phyloP scores from a whole-genome alignment of 1,140 invertebrate genomes.

The Heliothis virescens region DNA sequence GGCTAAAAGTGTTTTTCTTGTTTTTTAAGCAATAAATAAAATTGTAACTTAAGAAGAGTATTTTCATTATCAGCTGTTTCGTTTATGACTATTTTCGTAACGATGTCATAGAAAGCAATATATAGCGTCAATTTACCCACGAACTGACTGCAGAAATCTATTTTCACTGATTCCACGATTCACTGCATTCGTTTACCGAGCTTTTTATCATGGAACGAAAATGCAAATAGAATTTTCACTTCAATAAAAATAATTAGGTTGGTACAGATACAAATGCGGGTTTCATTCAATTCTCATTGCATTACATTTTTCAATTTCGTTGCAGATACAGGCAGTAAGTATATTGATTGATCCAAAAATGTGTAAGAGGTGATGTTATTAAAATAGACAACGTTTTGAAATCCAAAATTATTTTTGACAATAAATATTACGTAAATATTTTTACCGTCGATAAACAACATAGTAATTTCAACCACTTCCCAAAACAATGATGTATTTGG shows the following conservation, averaged over 20 bases:
- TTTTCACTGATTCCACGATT: not conserved
- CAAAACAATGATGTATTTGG: too few relatives aligned
- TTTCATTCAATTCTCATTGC: constrained; percentile 8
- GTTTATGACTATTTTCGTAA: not conserved
- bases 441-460: too few relatives aligned
- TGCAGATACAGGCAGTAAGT: not conserved
- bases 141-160: not conserved
- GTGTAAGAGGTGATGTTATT: too few relatives aligned
- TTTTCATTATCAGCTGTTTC: too few relatives aligned
- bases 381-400: too few relatives aligned
- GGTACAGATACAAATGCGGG: constrained; percentile 5
- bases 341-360: not conserved
- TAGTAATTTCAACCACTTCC: too few relatives aligned
- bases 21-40: too few relatives aligned
- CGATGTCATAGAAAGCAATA: not conserved
- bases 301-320: constrained; percentile 13
- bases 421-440: too few relatives aligned
- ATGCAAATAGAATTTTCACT: constrained; percentile 26
- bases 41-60: too few relatives aligned
- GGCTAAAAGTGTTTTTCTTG: too few relatives aligned
- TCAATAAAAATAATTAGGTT: constrained; percentile 4
- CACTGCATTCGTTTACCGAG: not conserved
- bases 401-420: too few relatives aligned
- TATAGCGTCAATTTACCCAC: not conserved
- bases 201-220: constrained; percentile 11